Evolutionary conservation across 2,888 invertebrate species (phyloP), one percentile per base, ranked within the genome.

Genomic region (Noctua fimbriata): DNA sequence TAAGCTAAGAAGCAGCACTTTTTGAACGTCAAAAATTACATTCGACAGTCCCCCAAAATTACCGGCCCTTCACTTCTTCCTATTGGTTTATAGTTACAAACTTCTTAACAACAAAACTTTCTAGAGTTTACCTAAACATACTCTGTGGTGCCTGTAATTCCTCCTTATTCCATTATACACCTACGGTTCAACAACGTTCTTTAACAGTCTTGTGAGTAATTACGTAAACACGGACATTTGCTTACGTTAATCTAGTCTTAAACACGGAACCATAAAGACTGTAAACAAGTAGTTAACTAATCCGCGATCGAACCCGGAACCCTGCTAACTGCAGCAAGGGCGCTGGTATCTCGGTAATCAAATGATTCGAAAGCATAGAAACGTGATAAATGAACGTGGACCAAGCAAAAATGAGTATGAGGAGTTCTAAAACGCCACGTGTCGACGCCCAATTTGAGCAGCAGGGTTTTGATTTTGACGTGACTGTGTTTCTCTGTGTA

Each of bases 391-490:
- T 12, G 1, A 5, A 65, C 24, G 36, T 24, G 21, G 12, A 65
- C 36, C 36, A 36, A n/a, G 9, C 41, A 24, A 41, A 24, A 1
- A 66, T 41, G 9, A 18, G 24, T 58, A 58, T 14, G 24, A 84
- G 55, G 78, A 28, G 63, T 55, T 84, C 67, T 58, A 78, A 79
- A 76, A 74, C 78, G 79, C 87, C 76, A 87, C 73, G 44, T 82
- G 79, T 82, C 79, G 83, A 79, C 67, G 65, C 66, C 70, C 63
- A n/a, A n/a, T n/a, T n/a, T n/a, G n/a, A n/a, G n/a, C n/a, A n/a
- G n/a, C n/a, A n/a, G n/a, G n/a, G n/a, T 69, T 80, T 81, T 76
- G 71, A 75, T 85, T 77, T 78, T 65, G 55, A 76, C 69, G 63
- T 69, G 52, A 52, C 65, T 24, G 52, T 28, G 44, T 24, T 58